phyloP scores from a whole-genome alignment of 2,113 vertebrate species.

The Capricornis sumatraensis region DNA sequence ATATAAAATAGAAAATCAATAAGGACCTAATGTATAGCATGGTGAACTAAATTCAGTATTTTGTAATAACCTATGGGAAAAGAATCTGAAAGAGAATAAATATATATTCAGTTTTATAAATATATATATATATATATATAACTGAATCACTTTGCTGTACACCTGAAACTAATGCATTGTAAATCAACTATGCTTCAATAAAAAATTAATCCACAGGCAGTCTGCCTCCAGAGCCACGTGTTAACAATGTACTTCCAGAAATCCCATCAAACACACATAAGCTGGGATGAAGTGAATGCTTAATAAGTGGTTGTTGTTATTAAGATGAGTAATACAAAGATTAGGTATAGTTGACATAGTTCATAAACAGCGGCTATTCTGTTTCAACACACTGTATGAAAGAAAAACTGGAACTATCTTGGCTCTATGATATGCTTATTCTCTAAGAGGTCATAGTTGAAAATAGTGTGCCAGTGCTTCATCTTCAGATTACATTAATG shows the following conservation, averaged over 20 bases:
- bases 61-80: not conserved
- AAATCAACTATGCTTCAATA: not conserved
- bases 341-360: not conserved
- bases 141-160: not conserved
- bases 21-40: not conserved
- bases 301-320: not conserved
- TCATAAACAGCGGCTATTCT: not conserved
- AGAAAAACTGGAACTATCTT: not conserved
- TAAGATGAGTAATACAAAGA: not conserved
- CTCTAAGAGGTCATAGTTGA: not conserved
- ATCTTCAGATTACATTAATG: not conserved
- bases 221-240: not conserved
- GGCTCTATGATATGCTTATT: not conserved
- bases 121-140: not conserved
- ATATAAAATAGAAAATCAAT: not conserved
- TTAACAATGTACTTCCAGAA: not conserved
- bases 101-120: not conserved
- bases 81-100: not conserved
- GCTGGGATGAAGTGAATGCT: not conserved
- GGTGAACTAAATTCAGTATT: not conserved
- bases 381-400: not conserved
- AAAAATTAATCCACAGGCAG: not conserved
- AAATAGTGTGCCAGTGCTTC: not conserved
- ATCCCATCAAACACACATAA: not conserved
- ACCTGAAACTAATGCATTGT: not conserved